Base-by-base conservation (phyloP, 2,113 vertebrate species). In the Nansenia antarctica region DNA sequence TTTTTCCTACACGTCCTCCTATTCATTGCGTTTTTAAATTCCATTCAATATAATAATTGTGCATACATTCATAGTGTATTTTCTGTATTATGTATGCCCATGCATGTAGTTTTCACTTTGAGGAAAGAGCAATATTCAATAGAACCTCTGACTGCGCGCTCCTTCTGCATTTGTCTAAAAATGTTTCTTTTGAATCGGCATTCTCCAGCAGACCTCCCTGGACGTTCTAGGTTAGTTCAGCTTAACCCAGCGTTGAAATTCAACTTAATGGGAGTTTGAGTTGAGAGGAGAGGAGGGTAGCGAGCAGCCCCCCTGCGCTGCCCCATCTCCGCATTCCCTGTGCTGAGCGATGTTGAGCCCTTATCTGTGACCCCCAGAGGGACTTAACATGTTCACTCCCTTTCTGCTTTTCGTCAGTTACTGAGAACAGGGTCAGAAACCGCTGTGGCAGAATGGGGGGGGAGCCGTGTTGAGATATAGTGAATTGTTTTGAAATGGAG, bases 331-430 rank as follows among this genome's bases (percentile, higher is more conserved):
- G 63, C 49, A 29, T 9, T 53, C 35, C n/a, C 30, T 26, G n/a
- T 47, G 35, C 24, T 75, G 71, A 69, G 65, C 74, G 32, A 72
- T 78, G 65, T 11, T 1, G 20, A 26, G 31, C 26, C 4, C 70
- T 83, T 85, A 79, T 88, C 81, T 75, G 24, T 22, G 62, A 15
- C 31, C 12, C n/a, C 1, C 57, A 67, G 37, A 72, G 60, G 47
- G 55, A 27, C 32, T 49, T 29, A 4, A 65, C 31, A 49, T 0
- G 3, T 62, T 73, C 76, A 76, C 82, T 82, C 81, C 79, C 78
- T 73, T 47, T 86, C 76, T 86, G 80, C 47, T 69, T 58, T 65
- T 70, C 58, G 73, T 85, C 77, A 71, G 31, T 35, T 90, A 67
- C 69, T 82, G 77, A 77, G 76, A 80, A 45, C n/a, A 12, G 20